These are phyloP conservation scores for Parapsyche elsis DNA, from an alignment of 1,140 invertebrate genomes.

Conservation along the genomic window DNA sequence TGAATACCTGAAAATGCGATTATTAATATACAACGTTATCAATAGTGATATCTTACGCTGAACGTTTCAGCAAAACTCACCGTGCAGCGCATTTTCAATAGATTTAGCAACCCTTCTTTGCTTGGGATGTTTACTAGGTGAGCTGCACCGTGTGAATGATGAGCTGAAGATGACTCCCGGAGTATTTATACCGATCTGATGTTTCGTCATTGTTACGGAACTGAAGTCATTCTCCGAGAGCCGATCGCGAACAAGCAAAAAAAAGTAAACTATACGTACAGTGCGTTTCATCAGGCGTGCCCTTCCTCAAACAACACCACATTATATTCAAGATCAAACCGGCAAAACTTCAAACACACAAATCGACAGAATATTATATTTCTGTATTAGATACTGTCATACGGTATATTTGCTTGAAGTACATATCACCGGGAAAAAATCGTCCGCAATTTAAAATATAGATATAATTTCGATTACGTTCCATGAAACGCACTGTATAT, in stretches of 20 bases:
- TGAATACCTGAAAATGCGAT: constrained; percentile 15
- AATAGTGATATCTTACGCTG: background rate
- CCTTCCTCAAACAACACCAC: too few species aligned
- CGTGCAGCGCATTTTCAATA: constrained; percentile 6
- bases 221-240: background rate
- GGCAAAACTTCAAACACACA: too few species aligned
- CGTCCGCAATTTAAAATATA: too few species aligned
- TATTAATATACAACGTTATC: background rate
- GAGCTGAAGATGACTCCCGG: constrained; percentile 24
- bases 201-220: constrained; percentile 37
- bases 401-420: too few species aligned
- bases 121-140: background rate
- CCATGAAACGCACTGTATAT: too few species aligned
- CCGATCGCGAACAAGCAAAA: background rate
- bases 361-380: too few species aligned
- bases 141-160: constrained; percentile 24
- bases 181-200: constrained; percentile 28
- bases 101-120: background rate
- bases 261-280: background rate
- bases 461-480: too few species aligned
- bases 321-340: too few species aligned
- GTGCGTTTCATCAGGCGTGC: too few species aligned
- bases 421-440: too few species aligned
- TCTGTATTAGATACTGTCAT: too few species aligned
- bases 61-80: background rate